A percentile compares a stretch with the other conserved stretches of the same genome.
These are phyloP conservation scores for Aporophyla nigra DNA, from an alignment of 2,888 invertebrate species.

Conservation along the genomic window DNA sequence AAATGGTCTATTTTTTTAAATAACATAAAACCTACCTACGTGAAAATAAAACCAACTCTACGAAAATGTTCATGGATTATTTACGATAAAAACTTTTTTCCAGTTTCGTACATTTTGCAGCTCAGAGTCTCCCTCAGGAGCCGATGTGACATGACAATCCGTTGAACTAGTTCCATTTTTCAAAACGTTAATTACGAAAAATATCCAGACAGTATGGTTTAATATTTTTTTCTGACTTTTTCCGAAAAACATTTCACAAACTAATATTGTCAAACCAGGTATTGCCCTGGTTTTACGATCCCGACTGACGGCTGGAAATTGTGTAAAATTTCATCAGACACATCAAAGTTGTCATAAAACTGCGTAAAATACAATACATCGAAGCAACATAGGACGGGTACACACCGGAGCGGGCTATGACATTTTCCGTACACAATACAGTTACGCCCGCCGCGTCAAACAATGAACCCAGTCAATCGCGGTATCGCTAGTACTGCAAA, in stretches of 20 bases:
- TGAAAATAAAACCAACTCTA: constrained; percentile 20
- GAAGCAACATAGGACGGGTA: constrained; percentile 49
- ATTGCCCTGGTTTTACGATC: not conserved
- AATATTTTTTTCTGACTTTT: not conserved
- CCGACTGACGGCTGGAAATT: constrained; percentile 24
- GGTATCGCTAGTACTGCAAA: constrained; percentile 79
- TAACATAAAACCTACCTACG: not conserved
- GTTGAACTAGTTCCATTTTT: constrained; percentile 52
- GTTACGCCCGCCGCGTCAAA: constrained; percentile 74
- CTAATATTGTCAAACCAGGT: constrained; percentile 28
- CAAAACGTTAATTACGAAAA: constrained; percentile 46
- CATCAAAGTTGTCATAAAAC: constrained; percentile 49
- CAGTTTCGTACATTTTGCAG: constrained; percentile 44
- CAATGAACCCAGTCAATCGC: constrained; percentile 82
- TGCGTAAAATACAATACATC: constrained; percentile 58
- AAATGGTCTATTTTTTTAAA: not conserved
- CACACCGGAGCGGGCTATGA: constrained; percentile 65
- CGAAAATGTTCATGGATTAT: constrained; percentile 39
- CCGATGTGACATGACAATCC: constrained; percentile 49
- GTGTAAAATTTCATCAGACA: constrained; percentile 26
- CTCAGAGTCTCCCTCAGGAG: constrained; percentile 48
- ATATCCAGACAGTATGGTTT: constrained; percentile 11
- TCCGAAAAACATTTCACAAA: constrained; percentile 12
- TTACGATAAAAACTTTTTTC: constrained; percentile 47
- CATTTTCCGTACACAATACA: constrained; percentile 78